Conservation (phyloP, 2,888 invertebrate species). For the Diarsia rubi region DNA sequence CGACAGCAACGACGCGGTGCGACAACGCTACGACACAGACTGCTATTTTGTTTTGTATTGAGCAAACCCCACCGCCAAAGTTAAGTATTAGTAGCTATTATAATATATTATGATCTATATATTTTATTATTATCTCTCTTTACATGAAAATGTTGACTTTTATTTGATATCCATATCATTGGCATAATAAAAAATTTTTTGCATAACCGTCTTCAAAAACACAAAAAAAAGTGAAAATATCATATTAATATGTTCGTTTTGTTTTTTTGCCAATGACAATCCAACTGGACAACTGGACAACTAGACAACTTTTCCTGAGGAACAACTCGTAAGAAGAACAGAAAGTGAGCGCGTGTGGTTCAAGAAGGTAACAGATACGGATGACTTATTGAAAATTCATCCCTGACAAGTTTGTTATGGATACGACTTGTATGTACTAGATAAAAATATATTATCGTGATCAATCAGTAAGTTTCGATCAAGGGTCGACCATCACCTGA, state of each 20-base stretch:
- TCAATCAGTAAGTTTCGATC: background rate
- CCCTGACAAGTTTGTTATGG: background rate
- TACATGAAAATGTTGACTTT: no score
- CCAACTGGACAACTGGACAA: no score
- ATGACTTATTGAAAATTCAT: background rate
- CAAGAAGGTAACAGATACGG: background rate
- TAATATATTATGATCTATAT: no score
- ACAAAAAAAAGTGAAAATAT: no score
- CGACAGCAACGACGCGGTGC: background rate
- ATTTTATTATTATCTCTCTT: no score
- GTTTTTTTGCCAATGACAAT: no score
- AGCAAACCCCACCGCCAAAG: background rate
- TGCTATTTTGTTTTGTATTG: slow-evolving; percentile 56
- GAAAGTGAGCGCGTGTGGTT: background rate
- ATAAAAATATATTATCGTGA: background rate
- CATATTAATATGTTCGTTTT: no score
- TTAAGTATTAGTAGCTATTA: no score
- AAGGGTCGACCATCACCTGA: background rate
- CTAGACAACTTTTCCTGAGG: background rate
- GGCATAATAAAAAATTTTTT: no score
- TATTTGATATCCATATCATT: no score
- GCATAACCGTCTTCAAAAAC: no score
- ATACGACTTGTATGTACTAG: background rate
- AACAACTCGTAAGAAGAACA: background rate
- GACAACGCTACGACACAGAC: no score